Conservation (phyloP, 2,113 vertebrate genomes). For the Physeter macrocephalus region DNA sequence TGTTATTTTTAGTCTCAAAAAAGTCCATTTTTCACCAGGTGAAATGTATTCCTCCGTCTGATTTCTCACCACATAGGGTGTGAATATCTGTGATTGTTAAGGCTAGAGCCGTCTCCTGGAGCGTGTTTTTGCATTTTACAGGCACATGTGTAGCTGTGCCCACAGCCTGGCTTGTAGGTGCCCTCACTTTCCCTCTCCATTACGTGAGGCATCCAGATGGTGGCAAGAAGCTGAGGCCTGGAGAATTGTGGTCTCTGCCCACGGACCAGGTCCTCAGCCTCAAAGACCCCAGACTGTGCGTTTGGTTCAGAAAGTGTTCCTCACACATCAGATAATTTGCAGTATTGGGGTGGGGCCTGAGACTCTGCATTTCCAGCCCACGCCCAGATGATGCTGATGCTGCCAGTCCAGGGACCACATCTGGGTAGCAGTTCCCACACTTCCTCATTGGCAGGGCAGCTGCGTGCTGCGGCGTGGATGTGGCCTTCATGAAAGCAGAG, state of each 20-base stretch:
- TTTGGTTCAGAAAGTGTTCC: neutral
- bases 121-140: neutral
- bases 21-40: neutral
- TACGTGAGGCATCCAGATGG: neutral
- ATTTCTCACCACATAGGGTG: neutral
- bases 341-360: neutral
- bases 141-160: neutral
- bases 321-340: neutral
- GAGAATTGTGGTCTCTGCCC: neutral
- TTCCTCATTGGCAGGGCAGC: neutral
- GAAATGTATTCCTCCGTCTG: neutral
- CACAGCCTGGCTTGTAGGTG: neutral
- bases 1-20: constrained; percentile 34
- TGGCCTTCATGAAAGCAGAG: neutral
- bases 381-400: neutral
- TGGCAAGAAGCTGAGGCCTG: neutral
- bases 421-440: neutral
- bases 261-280: neutral
- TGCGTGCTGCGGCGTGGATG: neutral
- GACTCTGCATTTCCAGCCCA: neutral
- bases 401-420: neutral
- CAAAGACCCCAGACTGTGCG: neutral
- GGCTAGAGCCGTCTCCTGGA: neutral
- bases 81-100: neutral
- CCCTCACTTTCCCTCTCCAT: neutral